A percentile compares a stretch with the other conserved stretches of the same genome.
phyloP scores from a whole-genome alignment of 2,113 vertebrate genomes.

The Urocolius indicus region DNA sequence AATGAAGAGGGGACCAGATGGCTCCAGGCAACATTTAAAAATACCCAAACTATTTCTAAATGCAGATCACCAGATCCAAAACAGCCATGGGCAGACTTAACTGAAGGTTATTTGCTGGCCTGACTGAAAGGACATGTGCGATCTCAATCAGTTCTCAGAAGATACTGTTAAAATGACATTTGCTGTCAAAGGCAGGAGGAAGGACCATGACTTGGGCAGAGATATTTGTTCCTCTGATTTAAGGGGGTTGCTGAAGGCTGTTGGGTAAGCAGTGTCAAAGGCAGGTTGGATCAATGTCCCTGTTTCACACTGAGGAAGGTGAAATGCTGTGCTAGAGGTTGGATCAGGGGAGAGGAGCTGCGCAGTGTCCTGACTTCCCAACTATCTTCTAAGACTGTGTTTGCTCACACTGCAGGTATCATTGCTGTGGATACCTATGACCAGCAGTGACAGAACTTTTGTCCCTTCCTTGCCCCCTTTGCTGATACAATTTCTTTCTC shows the following conservation, averaged over 20 bases:
- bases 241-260: neutral
- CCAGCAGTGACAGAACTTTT: neutral
- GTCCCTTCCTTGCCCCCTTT: neutral
- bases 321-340: neutral
- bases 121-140: slow-evolving; percentile 16
- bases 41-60: slow-evolving; percentile 53
- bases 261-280: neutral
- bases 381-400: neutral
- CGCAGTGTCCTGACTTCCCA: neutral
- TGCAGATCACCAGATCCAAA: slow-evolving; percentile 21
- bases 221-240: neutral
- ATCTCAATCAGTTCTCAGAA: neutral
- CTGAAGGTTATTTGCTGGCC: slow-evolving; percentile 45
- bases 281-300: neutral
- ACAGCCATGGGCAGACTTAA: slow-evolving; percentile 21
- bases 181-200: neutral
- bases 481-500: neutral
- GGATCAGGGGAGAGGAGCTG: neutral
- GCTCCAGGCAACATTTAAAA: slow-evolving; percentile 57
- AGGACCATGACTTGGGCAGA: neutral
- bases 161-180: neutral
- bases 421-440: neutral
- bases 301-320: neutral
- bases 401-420: neutral
- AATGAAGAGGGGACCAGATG: slow-evolving; percentile 43